Percentiles rank a stretch among this genome's conserved stretches.
Evolutionary conservation across 2,888 invertebrate genomes (phyloP).

Genomic region (Parapristionchus giblindavisi): DNA sequence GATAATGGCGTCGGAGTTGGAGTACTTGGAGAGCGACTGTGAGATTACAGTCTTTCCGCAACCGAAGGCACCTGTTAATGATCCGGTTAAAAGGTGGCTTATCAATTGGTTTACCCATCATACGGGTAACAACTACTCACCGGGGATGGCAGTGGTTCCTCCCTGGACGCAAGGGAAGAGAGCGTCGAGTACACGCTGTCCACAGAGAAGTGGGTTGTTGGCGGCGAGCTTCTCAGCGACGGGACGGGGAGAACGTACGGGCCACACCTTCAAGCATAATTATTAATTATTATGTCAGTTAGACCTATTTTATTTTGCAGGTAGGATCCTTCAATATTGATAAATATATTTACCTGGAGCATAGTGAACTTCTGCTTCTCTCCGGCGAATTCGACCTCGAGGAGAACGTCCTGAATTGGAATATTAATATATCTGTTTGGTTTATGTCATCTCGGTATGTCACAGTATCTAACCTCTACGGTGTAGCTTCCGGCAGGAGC

Average conservation of each 20-base stretch:
- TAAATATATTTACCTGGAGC: conserved; percentile 79
- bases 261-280: conserved; percentile 80
- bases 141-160: conserved; percentile 70
- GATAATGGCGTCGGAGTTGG: conserved; percentile 98
- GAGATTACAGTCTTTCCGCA: conserved; percentile 99
- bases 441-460: neutral
- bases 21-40: conserved; percentile 97
- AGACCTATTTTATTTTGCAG: neutral
- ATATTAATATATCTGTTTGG: neutral
- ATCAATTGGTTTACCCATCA: neutral
- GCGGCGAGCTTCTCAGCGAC: conserved; percentile 96
- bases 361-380: conserved; percentile 89
- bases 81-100: too few species aligned
- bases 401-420: conserved; percentile 82
- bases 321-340: neutral
- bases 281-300: neutral
- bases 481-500: conserved; percentile 93
- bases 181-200: conserved; percentile 96
- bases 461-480: conserved; percentile 79
- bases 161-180: conserved; percentile 86
- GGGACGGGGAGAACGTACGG: conserved; percentile 95
- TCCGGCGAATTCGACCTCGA: conserved; percentile 98
- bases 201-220: conserved; percentile 96
- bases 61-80: conserved; percentile 95
- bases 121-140: conserved; percentile 36